phyloP scores from a whole-genome alignment of 2,113 vertebrate species.

The Ochotona curzoniae region DNA sequence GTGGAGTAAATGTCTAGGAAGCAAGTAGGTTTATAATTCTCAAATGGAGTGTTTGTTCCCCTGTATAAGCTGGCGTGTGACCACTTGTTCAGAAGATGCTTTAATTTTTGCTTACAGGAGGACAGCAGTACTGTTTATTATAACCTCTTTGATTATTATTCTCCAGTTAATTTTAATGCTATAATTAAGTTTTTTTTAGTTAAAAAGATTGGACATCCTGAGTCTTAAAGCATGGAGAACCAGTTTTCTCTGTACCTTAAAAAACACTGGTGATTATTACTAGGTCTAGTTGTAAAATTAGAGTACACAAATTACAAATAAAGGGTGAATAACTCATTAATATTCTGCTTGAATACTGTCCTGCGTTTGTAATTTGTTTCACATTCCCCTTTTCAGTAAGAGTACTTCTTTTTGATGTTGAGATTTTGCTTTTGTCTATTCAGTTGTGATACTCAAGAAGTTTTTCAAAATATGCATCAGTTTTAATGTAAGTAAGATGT shows the following conservation, averaged over 20 bases:
- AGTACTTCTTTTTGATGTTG: background rate
- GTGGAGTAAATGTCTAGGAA: background rate
- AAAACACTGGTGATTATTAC: background rate
- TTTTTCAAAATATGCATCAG: background rate
- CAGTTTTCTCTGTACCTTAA: background rate
- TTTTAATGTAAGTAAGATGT: background rate
- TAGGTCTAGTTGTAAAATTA: background rate
- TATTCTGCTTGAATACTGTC: background rate
- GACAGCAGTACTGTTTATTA: background rate
- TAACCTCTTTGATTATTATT: background rate
- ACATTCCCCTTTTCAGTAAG: background rate
- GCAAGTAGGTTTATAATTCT: background rate
- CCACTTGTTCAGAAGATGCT: background rate
- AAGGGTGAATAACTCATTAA: background rate
- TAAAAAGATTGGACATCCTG: background rate
- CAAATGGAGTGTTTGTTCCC: too few species aligned
- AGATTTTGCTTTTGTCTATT: background rate
- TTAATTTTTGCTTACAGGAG: background rate
- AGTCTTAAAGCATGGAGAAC: background rate
- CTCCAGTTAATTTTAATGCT: background rate
- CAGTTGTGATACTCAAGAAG: background rate
- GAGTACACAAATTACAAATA: background rate
- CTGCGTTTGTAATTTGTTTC: background rate
- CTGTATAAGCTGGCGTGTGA: background rate
- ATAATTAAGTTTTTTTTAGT: background rate